These are phyloP conservation scores for Aldrovandia affinis DNA, from an alignment of 2,797 vertebrate species.

Conservation along the genomic window DNA sequence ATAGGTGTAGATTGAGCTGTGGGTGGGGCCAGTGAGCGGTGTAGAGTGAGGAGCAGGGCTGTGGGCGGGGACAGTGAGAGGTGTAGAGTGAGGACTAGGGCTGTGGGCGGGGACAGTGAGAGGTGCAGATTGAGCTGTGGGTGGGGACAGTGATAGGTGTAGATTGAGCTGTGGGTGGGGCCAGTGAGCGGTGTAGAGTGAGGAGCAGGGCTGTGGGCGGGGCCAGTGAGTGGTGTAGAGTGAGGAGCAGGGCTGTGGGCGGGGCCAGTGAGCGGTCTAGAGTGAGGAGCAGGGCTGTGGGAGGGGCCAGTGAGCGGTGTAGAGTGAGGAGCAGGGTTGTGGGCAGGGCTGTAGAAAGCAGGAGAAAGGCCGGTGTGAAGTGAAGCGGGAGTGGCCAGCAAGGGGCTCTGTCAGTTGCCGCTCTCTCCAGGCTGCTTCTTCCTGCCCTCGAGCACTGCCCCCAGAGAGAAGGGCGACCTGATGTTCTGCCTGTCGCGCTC, in stretches of 20 bases:
- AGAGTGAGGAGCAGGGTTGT: neutral
- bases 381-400: neutral
- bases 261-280: neutral
- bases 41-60: neutral
- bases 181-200: neutral
- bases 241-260: neutral
- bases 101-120: neutral
- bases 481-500: conserved; percentile 90
- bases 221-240: neutral
- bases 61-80: neutral
- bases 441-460: conserved; percentile 66
- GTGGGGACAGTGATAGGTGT: neutral
- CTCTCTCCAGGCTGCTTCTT: conserved; percentile 80
- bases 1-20: too few relatives aligned
- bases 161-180: neutral
- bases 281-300: neutral
- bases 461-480: conserved; percentile 79
- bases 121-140: neutral
- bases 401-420: conserved; percentile 69
- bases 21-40: neutral
- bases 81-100: neutral
- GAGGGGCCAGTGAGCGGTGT: neutral
- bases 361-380: neutral
- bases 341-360: neutral
- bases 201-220: neutral